phyloP scores from a whole-genome alignment of 2,113 vertebrate genomes.

The Pterocles orientalis region DNA sequence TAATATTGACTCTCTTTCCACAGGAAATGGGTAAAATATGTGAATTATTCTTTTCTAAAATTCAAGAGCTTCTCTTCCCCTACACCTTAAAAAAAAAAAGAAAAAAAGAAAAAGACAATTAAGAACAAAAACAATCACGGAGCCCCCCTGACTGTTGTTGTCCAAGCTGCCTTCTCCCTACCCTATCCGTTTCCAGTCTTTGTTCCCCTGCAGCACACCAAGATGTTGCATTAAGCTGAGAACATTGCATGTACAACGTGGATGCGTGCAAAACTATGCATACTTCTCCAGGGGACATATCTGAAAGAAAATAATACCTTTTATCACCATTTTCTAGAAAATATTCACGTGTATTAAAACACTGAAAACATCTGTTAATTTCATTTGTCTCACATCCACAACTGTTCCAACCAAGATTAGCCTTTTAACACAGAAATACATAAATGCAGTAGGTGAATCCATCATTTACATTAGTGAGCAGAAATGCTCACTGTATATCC shows the following conservation, averaged over 20 bases:
- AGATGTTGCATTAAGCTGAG: not conserved
- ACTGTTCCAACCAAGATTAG: not conserved
- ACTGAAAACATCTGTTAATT: not conserved
- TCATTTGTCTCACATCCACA: not conserved
- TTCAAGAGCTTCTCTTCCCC: not conserved
- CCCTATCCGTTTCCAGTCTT: not conserved
- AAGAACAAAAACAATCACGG: not conserved
- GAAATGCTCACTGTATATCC: not conserved
- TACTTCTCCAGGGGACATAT: not conserved
- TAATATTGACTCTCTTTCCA: not conserved
- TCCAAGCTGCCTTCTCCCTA: not conserved
- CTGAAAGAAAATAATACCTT: not conserved
- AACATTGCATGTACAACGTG: not conserved
- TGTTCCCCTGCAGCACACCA: not conserved
- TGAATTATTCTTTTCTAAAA: not conserved
- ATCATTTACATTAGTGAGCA: not conserved
- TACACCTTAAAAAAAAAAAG: not conserved
- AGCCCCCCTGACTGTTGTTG: not conserved
- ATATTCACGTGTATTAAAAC: not conserved
- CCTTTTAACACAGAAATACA: not conserved
- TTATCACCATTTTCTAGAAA: not conserved
- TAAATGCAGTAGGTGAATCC: not conserved
- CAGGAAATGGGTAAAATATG: not conserved
- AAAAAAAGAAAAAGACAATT: not conserved
- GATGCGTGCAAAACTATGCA: not conserved